Evolutionary conservation across 2,113 vertebrate genomes (phyloP).

Genomic region (Spea bombifrons): DNA sequence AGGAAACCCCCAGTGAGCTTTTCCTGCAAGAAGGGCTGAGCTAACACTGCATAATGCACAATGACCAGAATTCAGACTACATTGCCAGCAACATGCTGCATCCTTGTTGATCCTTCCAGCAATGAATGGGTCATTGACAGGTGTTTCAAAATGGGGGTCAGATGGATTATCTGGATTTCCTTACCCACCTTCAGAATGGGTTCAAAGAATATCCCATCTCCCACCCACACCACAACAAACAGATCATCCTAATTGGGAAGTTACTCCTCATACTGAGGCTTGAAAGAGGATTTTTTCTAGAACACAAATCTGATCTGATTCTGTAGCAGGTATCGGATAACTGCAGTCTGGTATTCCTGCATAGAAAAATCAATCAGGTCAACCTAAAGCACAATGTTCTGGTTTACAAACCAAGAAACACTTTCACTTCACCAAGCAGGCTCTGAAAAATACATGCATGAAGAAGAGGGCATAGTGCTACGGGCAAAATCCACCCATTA

Average conservation of each 20-base stretch:
- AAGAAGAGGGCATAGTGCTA: no score
- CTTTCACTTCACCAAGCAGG: constrained; percentile 26
- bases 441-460: constrained; percentile 27
- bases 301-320: constrained; percentile 30
- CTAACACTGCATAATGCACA: no score
- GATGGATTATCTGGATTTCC: constrained; percentile 9
- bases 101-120: no score
- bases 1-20: no score
- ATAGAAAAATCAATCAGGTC: constrained; percentile 37
- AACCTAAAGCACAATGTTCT: constrained; percentile 4
- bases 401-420: constrained; percentile 29
- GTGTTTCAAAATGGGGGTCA: constrained; percentile 14
- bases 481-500: no score
- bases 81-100: no score
- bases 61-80: no score
- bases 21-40: no score
- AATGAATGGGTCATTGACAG: no score
- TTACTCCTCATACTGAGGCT: constrained; percentile 7
- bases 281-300: constrained; percentile 16
- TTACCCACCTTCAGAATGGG: background rate
- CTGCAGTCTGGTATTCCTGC: constrained; percentile 24
- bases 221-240: background rate
- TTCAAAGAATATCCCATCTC: constrained; percentile 12
- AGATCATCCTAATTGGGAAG: constrained; percentile 19
- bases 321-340: constrained; percentile 38